Percentiles rank a stretch among this genome's conserved stretches.
phyloP scores from a whole-genome alignment of 2,888 invertebrate species.

The Perizoma affinitatum region DNA sequence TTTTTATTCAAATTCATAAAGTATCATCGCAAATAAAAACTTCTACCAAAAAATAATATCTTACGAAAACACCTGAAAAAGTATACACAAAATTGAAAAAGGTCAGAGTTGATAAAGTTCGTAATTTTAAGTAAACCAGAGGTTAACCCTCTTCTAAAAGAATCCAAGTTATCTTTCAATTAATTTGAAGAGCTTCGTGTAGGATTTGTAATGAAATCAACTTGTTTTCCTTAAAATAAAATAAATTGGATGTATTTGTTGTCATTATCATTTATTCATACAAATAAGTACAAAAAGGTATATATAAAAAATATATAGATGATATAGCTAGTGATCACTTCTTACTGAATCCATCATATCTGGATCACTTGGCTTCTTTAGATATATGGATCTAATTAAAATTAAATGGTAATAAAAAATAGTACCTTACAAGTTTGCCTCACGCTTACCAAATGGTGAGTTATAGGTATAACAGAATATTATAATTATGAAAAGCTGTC shows the following conservation, averaged over 20 bases:
- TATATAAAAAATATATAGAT: no score
- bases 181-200: conserved; percentile 57
- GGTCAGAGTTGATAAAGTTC: conserved; percentile 49
- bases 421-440: no score
- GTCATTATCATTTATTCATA: no score
- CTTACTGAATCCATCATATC: no score
- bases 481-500: no score
- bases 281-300: no score
- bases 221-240: conserved; percentile 31
- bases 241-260: not conserved
- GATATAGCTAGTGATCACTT: no score
- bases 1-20: conserved; percentile 6
- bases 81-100: conserved; percentile 36
- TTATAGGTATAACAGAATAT: no score
- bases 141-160: conserved; percentile 66
- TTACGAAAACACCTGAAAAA: conserved; percentile 41
- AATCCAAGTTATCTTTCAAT: conserved; percentile 77
- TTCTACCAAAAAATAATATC: conserved; percentile 30
- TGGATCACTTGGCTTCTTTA: no score
- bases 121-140: conserved; percentile 69
- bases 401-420: no score
- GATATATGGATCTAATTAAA: no score
- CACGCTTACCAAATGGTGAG: no score
- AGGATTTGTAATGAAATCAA: conserved; percentile 45
- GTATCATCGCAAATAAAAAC: conserved; percentile 25